Evolutionary conservation across 1,140 invertebrate genomes (phyloP).

Genomic region (Colletes latitarsis): DNA sequence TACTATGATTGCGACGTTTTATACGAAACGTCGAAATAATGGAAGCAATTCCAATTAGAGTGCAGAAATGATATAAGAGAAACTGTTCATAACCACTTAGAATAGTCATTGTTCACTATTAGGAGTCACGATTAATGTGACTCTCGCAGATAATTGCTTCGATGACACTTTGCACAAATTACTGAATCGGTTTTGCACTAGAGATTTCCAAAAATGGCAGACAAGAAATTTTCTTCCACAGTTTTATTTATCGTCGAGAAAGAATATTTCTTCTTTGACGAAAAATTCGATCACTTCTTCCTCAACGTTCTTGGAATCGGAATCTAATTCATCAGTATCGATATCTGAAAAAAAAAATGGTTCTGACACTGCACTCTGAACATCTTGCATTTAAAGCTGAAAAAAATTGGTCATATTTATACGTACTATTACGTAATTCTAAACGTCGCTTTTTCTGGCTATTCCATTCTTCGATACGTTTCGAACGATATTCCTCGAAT

Average conservation of each 20-base stretch:
- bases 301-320: conserved; percentile 92
- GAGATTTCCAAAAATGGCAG: conserved; percentile 66
- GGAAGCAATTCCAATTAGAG: conserved; percentile 49
- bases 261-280: conserved; percentile 95
- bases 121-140: conserved; percentile 40
- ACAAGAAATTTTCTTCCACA: conserved; percentile 40
- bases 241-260: conserved; percentile 84
- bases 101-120: conserved; percentile 60
- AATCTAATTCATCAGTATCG: conserved; percentile 95
- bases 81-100: conserved; percentile 54
- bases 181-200: conserved; percentile 48
- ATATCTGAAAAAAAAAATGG: conserved; percentile 86
- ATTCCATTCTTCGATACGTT: conserved; percentile 88
- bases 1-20: conserved; percentile 65
- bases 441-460: conserved; percentile 90
- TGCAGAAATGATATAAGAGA: conserved; percentile 51
- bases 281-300: conserved; percentile 99
- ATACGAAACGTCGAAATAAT: conserved; percentile 38
- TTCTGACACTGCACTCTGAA: conserved; percentile 24
- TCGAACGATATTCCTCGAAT: conserved; percentile 90
- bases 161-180: conserved; percentile 53
- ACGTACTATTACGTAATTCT: conserved; percentile 93
- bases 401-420: conserved; percentile 66
- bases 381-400: conserved; percentile 44
- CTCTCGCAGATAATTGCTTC: conserved; percentile 35